Base-by-base conservation (phyloP, 2,888 invertebrate genomes). In the Epirrhoe alternata region DNA sequence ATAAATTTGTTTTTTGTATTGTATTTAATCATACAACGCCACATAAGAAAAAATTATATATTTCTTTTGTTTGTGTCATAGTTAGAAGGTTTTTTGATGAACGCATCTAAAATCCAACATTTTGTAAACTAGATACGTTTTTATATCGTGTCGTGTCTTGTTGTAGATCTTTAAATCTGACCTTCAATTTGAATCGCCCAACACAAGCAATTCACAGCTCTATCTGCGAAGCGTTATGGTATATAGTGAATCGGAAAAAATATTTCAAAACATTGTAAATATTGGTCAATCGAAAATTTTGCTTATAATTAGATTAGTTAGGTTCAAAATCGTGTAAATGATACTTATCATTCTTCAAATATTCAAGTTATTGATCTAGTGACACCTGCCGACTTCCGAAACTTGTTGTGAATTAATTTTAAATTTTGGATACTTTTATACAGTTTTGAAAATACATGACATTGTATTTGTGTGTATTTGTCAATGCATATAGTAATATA, bases 361-460 rank as follows among this genome's bases (percentile, higher is more conserved):
- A 66, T 61, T 65, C 58, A 69, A 66, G 66, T 64, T 70, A 72
- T 72, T 71, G 65, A 69, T 71, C 70, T 67, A 50, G 69, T 71
- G 71, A 73, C 73, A 74, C 73, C 73, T 72, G 74, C 72, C 64
- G 66, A 68, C 73, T 70, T 64, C 70, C 62, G 64, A 64, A 69
- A 52, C 60, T 66, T 64, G 52, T 60, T 69, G 61, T 59, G 64
- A 70, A 69, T 66, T 64, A 61, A 47, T 47, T 47, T 47, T 14
- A 14, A 47, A 47, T 47, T 35, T 35, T 35, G 35, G 24, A 24
- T 24, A n/a, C n/a, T n/a, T n/a, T n/a, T n/a, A n/a, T n/a, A n/a
- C n/a, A n/a, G n/a, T n/a, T n/a, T n/a, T n/a, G n/a, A n/a, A n/a
- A n/a, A n/a, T n/a, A n/a, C n/a, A n/a, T n/a, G n/a, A n/a, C n/a